phyloP scores from a whole-genome alignment of 2,113 vertebrate genomes.

The Odobenus rosmarus region DNA sequence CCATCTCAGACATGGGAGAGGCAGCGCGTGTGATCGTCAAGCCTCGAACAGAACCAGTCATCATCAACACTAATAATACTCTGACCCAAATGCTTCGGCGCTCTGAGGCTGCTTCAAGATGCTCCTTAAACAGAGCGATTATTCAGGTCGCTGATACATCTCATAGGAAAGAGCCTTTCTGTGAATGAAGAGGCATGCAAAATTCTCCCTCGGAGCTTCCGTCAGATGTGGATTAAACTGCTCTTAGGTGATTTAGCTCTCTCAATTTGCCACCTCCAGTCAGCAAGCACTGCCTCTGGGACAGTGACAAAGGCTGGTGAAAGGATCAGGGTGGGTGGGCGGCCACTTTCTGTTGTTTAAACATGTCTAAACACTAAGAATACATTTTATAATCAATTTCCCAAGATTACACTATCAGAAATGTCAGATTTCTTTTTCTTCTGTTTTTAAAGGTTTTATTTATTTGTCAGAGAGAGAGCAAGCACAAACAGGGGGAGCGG shows the following conservation, averaged over 20 bases:
- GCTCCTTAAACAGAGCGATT: neutral
- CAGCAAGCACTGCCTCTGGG: neutral
- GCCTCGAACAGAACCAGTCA: accelerated
- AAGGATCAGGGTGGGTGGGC: neutral
- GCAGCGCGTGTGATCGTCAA: neutral
- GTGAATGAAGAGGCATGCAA: neutral
- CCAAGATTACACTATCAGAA: neutral
- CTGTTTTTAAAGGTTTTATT: neutral
- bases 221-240: neutral
- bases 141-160: neutral
- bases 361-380: neutral
- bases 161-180: neutral
- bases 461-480: neutral
- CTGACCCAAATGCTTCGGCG: neutral
- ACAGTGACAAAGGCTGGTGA: neutral
- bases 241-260: neutral
- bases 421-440: neutral
- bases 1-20: neutral
- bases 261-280: neutral
- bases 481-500: neutral
- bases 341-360: neutral
- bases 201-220: neutral
- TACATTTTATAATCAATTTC: neutral
- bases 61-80: neutral
- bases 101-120: neutral